Evolutionary conservation across 2,797 vertebrate genomes (phyloP).

Genomic region (Protonibea diacanthus): DNA sequence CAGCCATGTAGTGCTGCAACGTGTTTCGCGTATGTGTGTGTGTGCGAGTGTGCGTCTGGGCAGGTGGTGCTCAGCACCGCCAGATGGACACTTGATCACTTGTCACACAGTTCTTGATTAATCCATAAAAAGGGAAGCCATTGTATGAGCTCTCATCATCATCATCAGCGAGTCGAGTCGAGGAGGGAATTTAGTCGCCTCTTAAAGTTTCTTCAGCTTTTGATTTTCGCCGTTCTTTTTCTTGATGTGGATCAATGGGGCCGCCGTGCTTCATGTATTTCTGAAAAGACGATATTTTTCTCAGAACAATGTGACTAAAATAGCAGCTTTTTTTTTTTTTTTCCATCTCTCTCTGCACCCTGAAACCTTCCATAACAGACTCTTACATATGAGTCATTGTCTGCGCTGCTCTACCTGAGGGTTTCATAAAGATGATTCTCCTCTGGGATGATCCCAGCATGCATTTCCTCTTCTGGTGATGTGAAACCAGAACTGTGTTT

Average conservation of each 20-base stretch:
- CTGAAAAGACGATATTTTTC: conserved; percentile 37
- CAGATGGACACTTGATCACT: conserved; percentile 68
- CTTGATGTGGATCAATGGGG: conserved; percentile 7
- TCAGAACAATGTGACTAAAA: conserved; percentile 54
- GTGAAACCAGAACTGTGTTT: conserved; percentile 63
- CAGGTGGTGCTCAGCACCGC: conserved; percentile 42
- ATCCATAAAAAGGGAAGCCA: conserved; percentile 40
- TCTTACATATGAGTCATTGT: conserved; percentile 65
- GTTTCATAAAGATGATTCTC: conserved; percentile 71
- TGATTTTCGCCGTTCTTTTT: neutral
- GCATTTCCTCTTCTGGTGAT: conserved; percentile 62
- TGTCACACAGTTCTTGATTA: conserved; percentile 57
- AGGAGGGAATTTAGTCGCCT: conserved; percentile 1
- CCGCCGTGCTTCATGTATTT: conserved; percentile 22
- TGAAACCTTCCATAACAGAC: conserved; percentile 50
- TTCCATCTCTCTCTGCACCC: conserved; percentile 38
- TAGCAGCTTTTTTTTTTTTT: conserved; percentile 50
- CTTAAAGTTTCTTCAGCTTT: conserved; percentile 16
- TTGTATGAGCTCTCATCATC: conserved; percentile 38
- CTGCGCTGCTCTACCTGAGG: conserved; percentile 67
- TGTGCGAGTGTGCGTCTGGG: conserved; percentile 38
- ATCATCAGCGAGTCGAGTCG: conserved; percentile 8
- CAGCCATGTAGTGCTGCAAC: conserved; percentile 6
- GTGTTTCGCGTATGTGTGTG: conserved; percentile 1
- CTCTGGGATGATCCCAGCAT: conserved; percentile 61